phyloP scores from a whole-genome alignment of 2,888 invertebrate genomes.

The Caenorhabditis afra region DNA sequence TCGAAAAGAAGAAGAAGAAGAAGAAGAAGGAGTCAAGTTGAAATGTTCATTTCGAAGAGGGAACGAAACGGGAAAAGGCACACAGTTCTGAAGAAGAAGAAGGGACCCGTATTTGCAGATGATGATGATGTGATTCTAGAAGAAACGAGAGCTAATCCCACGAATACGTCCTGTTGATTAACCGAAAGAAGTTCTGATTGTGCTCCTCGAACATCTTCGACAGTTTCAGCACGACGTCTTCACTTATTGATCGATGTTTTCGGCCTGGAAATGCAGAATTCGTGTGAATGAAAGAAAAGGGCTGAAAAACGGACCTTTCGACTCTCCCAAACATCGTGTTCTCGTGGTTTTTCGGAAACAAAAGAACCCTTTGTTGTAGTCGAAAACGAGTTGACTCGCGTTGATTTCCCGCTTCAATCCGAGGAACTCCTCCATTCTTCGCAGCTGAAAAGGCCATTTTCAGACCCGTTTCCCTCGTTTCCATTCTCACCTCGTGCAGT shows the following conservation, averaged over 20 bases:
- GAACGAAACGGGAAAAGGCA: conserved; percentile 9
- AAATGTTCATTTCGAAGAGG: conserved; percentile 26
- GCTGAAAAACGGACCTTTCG: conserved; percentile 62
- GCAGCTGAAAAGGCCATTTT: conserved; percentile 82
- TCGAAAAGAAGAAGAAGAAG: too few species aligned
- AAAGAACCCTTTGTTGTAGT: conserved; percentile 96
- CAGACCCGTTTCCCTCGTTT: background rate
- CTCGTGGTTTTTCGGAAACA: conserved; percentile 83
- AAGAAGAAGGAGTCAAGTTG: too few species aligned
- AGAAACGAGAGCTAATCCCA: conserved; percentile 54
- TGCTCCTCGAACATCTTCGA: conserved; percentile 62
- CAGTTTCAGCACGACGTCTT: conserved; percentile 49
- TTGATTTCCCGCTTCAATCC: conserved; percentile 86
- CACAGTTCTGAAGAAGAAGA: conserved; percentile 9
- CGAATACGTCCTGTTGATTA: conserved; percentile 66
- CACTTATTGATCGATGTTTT: conserved; percentile 70
- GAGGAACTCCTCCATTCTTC: conserved; percentile 91
- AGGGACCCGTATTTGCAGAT: conserved; percentile 27
- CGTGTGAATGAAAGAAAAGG: too few species aligned
- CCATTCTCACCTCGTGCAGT: conserved; percentile 85
- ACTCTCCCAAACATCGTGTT: conserved; percentile 75
- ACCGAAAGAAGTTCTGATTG: conserved; percentile 74
- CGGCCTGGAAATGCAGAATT: conserved; percentile 68
- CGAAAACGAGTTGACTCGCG: conserved; percentile 94
- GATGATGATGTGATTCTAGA: conserved; percentile 10